Base-by-base conservation (phyloP, 2,797 vertebrate species). In the Parambassis ranga region DNA sequence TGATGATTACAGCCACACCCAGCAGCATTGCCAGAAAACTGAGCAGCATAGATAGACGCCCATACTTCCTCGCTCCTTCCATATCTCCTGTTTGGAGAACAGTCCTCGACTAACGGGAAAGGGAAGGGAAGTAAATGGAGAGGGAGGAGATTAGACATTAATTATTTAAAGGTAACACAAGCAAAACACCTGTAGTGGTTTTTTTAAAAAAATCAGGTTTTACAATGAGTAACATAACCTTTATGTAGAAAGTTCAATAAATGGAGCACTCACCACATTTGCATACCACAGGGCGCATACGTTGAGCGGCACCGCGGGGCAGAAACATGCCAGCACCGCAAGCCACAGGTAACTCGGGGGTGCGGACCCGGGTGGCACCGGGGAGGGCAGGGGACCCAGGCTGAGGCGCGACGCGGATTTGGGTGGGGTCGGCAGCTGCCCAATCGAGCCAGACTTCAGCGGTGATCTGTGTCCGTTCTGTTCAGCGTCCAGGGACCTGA, bases 281-380 rank as follows among this genome's bases (percentile, higher is more conserved):
- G 97, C 94, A 58, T 96, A 97, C 91, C 98, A 95, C 80, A 98
- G 73, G 8, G 87, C 96, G 4, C 94, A 93, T 15, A 96, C 81
- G 89, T 96, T 98, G 83, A 98, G 75, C 33, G 97, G 97, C 86
- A 93, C 83, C 6, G 93, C 93, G 0, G 94, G 95, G 75, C 96
- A 98, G 89, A 98, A 95, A 70, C 97, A 98, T 46, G 96, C 94
- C 67, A 95, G 42, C 36, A 98, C 92, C 32, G 96, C 96, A 27
- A 98, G 89, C 86, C 95, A 84, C 42, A 97, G 92, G 73, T 94
- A 97, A 58, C 87, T 93, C 27, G 61, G 80, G 1, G 92, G 92
- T 1, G 52, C 71, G 13, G 76, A 71, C 3, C 82, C 84, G 31
- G 75, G 87, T 1, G 93, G 91, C 19, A 91, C 88, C 26, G 81